These are phyloP conservation scores for Catagonus wagneri DNA, from an alignment of 2,113 vertebrate species.

Conservation along the genomic window DNA sequence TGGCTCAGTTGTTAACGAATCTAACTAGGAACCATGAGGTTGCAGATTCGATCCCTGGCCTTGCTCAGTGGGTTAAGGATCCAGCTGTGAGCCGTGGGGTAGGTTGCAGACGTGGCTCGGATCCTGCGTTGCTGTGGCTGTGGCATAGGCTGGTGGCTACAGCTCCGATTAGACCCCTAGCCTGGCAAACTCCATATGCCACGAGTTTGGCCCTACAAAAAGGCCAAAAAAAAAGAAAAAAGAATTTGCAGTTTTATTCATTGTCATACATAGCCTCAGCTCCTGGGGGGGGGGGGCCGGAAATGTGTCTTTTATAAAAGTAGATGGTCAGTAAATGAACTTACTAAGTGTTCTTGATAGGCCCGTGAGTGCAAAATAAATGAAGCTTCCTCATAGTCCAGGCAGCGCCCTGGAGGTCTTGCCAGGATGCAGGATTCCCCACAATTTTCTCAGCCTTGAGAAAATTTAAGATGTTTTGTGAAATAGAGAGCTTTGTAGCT, in stretches of 20 bases:
- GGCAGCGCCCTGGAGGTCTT: neutral
- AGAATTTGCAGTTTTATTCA: neutral
- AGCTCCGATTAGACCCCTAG: no score
- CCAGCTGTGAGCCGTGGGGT: no score
- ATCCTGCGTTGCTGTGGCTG: no score
- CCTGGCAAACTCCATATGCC: no score
- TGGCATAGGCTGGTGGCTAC: no score
- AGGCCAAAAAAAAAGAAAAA: no score
- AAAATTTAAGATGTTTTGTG: neutral
- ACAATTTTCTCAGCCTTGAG: neutral
- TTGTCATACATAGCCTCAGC: neutral
- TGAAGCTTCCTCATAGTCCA: neutral
- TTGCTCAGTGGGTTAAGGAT: no score
- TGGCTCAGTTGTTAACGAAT: no score
- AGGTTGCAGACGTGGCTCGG: no score
- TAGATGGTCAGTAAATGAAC: neutral
- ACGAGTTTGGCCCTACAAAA: no score
- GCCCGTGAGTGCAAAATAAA: neutral
- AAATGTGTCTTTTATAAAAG: constrained; percentile 34
- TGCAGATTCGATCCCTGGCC: no score
- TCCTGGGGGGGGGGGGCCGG: neutral
- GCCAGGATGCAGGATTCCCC: neutral
- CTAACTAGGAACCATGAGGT: no score
- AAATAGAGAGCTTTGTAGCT: neutral
- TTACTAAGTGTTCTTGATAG: neutral